These are phyloP conservation scores for Akabosia matsudoensis DNA, from an alignment of 1,140 invertebrate genomes.

Conservation along the genomic window DNA sequence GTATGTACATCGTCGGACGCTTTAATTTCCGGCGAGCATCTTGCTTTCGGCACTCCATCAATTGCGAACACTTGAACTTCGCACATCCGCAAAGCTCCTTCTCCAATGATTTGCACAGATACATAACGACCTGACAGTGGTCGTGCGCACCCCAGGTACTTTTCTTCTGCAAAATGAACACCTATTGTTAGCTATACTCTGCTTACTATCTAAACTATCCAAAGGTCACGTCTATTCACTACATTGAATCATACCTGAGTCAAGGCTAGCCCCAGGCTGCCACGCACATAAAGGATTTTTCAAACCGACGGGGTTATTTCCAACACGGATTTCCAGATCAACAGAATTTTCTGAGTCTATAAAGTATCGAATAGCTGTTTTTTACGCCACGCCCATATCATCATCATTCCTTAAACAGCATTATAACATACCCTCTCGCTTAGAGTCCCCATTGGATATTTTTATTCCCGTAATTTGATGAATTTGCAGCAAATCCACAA, in stretches of 20 bases:
- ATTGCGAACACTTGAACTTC: slow-evolving; percentile 89
- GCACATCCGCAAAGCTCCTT: slow-evolving; percentile 81
- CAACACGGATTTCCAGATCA: slow-evolving; percentile 85
- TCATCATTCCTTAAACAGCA: neutral
- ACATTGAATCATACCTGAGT: neutral
- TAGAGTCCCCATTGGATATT: slow-evolving; percentile 46
- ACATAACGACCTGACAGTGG: slow-evolving; percentile 80
- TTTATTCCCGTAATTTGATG: slow-evolving; percentile 78
- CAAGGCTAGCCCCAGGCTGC: slow-evolving; percentile 72
- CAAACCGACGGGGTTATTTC: slow-evolving; percentile 75
- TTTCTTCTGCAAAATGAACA: neutral
- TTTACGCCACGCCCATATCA: too few relatives aligned
- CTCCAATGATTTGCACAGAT: slow-evolving; percentile 81
- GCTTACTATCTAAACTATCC: neutral
- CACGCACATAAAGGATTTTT: slow-evolving; percentile 86
- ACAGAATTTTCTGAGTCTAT: slow-evolving; percentile 61
- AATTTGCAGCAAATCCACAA: slow-evolving; percentile 75
- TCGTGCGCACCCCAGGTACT: slow-evolving; percentile 69
- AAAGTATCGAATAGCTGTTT: too few relatives aligned
- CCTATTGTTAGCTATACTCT: too few relatives aligned
- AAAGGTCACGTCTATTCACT: too few relatives aligned
- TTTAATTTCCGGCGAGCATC: slow-evolving; percentile 49
- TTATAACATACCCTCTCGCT: neutral
- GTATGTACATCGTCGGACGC: slow-evolving; percentile 58
- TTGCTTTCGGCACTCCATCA: slow-evolving; percentile 62